Evolutionary conservation across 2,797 vertebrate genomes (phyloP), one percentile per base, ranked within the genome.

Genomic region (Sebastes oblongus): DNA sequence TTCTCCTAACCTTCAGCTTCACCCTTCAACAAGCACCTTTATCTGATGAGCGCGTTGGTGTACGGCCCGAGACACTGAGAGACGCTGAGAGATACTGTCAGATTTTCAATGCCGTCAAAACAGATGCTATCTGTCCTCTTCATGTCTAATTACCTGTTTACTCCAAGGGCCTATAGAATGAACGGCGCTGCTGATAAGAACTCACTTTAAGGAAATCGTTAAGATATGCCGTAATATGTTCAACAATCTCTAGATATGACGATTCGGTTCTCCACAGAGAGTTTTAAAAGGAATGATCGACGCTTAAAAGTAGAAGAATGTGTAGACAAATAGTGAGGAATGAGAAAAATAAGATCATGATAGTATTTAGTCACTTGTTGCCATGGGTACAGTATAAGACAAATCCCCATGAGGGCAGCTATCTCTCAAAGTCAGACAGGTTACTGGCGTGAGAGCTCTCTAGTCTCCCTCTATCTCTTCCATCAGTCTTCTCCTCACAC

Each of bases 121-220:
- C 95, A 94, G 93, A 95, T 93, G 86, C 71, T 94, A 95, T 95
- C 95, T 72, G 59, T 64, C 86, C 92, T 93, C 93, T 91, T 93
- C 86, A 90, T 87, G 92, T 93, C 92, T 94, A 94, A 94, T 94
- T 94, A 95, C 89, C 89, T 93, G 92, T 94, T 94, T 94, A 92
- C 85, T 86, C 83, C 80, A 83, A 91, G 82, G 67, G 84, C 71
- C 84, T 39, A 54, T 54, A 18, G 32, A 78, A 65, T 83, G 82
- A 81, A 81, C 39, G 60, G 72, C 52, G 77, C 34, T 32, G 81
- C 22, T 75, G 86, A 89, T 88, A 91, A 89, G 77, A 66, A 30
- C 29, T 81, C 86, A 72, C 82, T 88, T 89, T 62, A 14, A 66
- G 78, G 77, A 90, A 86, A 73, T 76, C 30, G 32, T 80, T 52